Evolutionary conservation across 1,140 invertebrate species (phyloP), one percentile per base, ranked within the genome.

Genomic region (Trachymyrmex septentrionalis): DNA sequence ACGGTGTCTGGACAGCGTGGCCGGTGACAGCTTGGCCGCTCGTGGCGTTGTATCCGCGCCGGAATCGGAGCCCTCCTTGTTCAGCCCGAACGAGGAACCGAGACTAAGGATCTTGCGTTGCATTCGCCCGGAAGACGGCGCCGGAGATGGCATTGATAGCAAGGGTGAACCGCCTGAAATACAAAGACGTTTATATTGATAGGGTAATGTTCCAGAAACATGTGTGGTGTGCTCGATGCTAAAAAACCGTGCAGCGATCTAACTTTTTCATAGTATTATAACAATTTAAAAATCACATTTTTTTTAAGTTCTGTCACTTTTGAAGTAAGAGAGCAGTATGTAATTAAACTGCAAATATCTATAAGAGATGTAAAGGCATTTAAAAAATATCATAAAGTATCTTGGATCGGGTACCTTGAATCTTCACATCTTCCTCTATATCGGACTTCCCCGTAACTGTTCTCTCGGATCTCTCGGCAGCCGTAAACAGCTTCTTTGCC

Each of bases 21-120:
- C 96, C 0, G 97, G 96, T 81, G 97, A 97, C 86, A 97, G 96
- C 93, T 98, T 97, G 2, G 97, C 97, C 24, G 97, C 97, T 7
- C 97, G 96, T 66, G 97, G 98, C 64, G 97, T 97, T 2, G 97
- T 97, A 88, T 98, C 97, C 86, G 98, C 97, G 0, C 97, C 97
- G 89, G 97, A 98, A 93, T 98, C 97, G 90, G 98, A 98, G 16
- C 97, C 97, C 90, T 97, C 97, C 92, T 95, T 96, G 86, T 96
- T 96, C 9, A 96, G 92, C 1, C 95, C 95, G 50, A 96, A 93
- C 14, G 96, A 96, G 5, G 96, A 96, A 77, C 96, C 96, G 55
- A 97, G 95, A 86, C 96, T 96, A 9, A 96, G 94, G 21, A 96
- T 94, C 71, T 96, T 95, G 30, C 96, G 92, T 90, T 96, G 96